Evolutionary conservation across 2,888 invertebrate species (phyloP), one percentile per base, ranked within the genome.

Genomic region (Invenusta paracnida): DNA sequence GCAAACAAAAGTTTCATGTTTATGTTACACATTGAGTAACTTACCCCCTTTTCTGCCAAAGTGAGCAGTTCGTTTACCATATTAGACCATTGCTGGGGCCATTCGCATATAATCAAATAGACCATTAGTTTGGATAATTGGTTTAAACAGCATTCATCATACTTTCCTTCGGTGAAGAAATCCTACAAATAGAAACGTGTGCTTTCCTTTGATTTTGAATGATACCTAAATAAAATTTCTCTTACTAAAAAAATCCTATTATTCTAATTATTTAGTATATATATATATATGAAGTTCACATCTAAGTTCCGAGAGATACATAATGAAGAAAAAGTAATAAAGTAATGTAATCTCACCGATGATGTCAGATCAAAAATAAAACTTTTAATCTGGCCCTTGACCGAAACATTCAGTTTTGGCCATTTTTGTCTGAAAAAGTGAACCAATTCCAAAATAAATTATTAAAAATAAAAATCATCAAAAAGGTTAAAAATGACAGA

Each of bases 81-180:
- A 0, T 95, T 94, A 0, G 96, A 95, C 97, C 97, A 98, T 88
- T 97, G 95, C 90, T 97, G 97, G 0, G 98, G 98, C 98, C 97
- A 98, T 91, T 97, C 97, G 11, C 97, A 93, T 90, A 97, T 97
- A 85, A 96, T 95, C 94, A 98, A 96, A 92, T 98, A 97, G 0
- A 98, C 97, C 85, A 97, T 94, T n/a, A 97, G 31, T 31, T 67
- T 86, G n/a, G 85, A 67, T 48, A 17, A 48, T 17, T 29, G 5
- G 5, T 11, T 5, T 11, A 48, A 11, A 48, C 48, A 48, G 48
- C 48, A 48, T 17, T 48, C 48, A 48, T 48, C 17, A 17, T 48
- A 48, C 5, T 48, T 17, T 17, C 48, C 48, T 48, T 48, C 17
- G 48, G 48, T 48, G 48, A 48, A 48, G 48, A 48, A 48, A 48